Evolutionary conservation across 2,888 invertebrate species (phyloP).

Genomic region (Sesia bembeciformis): DNA sequence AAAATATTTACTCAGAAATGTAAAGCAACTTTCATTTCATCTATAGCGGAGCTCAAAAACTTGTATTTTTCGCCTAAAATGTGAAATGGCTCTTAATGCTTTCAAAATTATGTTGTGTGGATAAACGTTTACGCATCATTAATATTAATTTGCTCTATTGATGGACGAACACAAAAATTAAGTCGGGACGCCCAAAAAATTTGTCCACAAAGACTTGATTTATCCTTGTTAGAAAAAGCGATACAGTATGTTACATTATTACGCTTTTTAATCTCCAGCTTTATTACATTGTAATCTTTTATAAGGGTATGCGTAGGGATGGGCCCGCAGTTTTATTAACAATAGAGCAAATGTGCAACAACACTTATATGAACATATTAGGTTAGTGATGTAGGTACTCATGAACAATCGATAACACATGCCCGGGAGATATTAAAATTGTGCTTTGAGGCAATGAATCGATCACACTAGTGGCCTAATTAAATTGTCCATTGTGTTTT

Average conservation of each 20-base stretch:
- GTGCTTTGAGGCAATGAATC: no score
- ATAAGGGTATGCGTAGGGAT: slow-evolving; percentile 33
- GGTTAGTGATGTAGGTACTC: slow-evolving; percentile 26
- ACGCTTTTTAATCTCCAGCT: slow-evolving; percentile 49
- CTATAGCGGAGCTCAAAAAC: no score
- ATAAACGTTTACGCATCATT: slow-evolving; percentile 19
- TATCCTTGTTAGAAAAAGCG: slow-evolving; percentile 35
- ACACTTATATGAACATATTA: slow-evolving; percentile 42
- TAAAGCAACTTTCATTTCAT: no score
- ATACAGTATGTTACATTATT: slow-evolving; percentile 20
- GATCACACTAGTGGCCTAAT: no score
- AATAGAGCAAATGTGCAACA: slow-evolving; percentile 58
- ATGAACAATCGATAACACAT: neutral
- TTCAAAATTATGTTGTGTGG: neutral
- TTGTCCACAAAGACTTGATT: slow-evolving; percentile 40
- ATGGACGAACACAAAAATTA: neutral
- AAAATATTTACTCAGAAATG: no score
- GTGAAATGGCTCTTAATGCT: no score
- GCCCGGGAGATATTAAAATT: neutral
- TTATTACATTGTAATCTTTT: slow-evolving; percentile 56
- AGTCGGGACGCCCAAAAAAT: slow-evolving; percentile 27
- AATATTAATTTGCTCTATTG: slow-evolving; percentile 26
- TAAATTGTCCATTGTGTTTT: no score
- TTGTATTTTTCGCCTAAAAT: no score
- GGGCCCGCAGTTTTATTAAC: slow-evolving; percentile 33